A percentile compares a stretch with the other conserved stretches of the same genome.
These are phyloP conservation scores for Epinephelus awoara DNA, from an alignment of 2,797 vertebrate genomes.

Conservation along the genomic window DNA sequence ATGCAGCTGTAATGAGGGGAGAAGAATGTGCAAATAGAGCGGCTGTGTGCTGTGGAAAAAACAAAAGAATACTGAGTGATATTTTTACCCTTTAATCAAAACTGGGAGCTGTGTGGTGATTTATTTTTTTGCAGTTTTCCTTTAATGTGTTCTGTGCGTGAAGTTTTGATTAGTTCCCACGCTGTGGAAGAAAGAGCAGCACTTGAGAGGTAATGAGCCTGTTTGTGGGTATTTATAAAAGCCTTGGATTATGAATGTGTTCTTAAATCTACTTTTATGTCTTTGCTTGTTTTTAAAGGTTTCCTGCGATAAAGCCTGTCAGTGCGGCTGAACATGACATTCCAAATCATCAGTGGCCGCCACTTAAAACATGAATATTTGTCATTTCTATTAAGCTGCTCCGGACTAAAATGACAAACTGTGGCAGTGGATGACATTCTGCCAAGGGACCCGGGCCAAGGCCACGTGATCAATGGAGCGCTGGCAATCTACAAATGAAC, in stretches of 20 bases:
- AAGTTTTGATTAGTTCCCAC: slow-evolving; percentile 21
- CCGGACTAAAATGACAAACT: slow-evolving; percentile 43
- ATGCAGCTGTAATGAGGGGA: slow-evolving; percentile 45
- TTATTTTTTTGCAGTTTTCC: slow-evolving; percentile 23
- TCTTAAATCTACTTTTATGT: slow-evolving; percentile 36
- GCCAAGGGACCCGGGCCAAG: slow-evolving; percentile 48
- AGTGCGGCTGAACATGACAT: slow-evolving; percentile 24
- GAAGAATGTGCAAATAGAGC: slow-evolving; percentile 26
- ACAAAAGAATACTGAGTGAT: slow-evolving; percentile 23
- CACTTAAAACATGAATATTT: slow-evolving; percentile 24
- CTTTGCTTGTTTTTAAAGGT: slow-evolving; percentile 64
- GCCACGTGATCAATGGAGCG: slow-evolving; percentile 39
- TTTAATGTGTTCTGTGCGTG: slow-evolving; percentile 29
- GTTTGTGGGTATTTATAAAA: slow-evolving; percentile 42
- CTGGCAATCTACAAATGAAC: slow-evolving; percentile 60
- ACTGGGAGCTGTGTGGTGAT: slow-evolving; percentile 15
- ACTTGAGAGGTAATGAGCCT: slow-evolving; percentile 18
- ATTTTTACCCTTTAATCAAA: slow-evolving; percentile 55
- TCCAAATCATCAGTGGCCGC: slow-evolving; percentile 33
- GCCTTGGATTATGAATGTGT: slow-evolving; percentile 9
- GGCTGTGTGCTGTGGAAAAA: too few relatives aligned
- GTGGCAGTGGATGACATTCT: slow-evolving; percentile 30
- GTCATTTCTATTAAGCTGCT: slow-evolving; percentile 24
- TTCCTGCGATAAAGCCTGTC: slow-evolving; percentile 25
- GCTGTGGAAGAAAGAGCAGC: not conserved